These are phyloP conservation scores for Sebastes melanostomus DNA, from an alignment of 2,797 vertebrate genomes.

Conservation along the genomic window DNA sequence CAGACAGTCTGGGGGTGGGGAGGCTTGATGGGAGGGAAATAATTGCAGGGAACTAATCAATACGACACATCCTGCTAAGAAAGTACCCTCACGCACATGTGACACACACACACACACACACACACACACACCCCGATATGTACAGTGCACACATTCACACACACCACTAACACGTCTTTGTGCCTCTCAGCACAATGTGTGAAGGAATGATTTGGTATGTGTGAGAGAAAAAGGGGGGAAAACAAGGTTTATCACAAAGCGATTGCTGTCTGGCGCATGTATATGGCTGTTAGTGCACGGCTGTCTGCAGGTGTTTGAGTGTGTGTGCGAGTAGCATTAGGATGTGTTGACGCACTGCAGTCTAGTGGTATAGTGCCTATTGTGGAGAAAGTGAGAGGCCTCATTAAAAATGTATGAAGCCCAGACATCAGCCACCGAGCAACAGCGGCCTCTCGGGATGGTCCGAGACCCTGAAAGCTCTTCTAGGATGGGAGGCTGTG, in stretches of 20 bases:
- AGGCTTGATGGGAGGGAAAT: conserved; percentile 71
- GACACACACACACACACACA: conserved; percentile 19
- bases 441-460: conserved; percentile 72
- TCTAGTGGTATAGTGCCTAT: conserved; percentile 75
- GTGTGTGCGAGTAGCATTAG: conserved; percentile 33
- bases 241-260: conserved; percentile 25
- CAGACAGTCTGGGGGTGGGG: conserved; percentile 52
- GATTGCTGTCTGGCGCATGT: not conserved
- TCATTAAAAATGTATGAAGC: conserved; percentile 90
- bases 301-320: conserved; percentile 22
- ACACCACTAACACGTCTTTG: conserved; percentile 30
- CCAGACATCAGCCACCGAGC: conserved; percentile 65
- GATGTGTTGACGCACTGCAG: conserved; percentile 79
- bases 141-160: conserved; percentile 4
- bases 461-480: conserved; percentile 17
- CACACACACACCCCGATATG: conserved; percentile 3
- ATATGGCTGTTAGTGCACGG: conserved; percentile 12
- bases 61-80: conserved; percentile 79
- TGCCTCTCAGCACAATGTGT: conserved; percentile 39
- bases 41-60: conserved; percentile 77
- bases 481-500: conserved; percentile 35
- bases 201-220: conserved; percentile 28
- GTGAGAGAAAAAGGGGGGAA: not conserved
- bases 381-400: conserved; percentile 82
- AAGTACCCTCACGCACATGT: conserved; percentile 34